Evolutionary conservation across 2,113 vertebrate species (phyloP).

Genomic region (Charadrius vociferus): DNA sequence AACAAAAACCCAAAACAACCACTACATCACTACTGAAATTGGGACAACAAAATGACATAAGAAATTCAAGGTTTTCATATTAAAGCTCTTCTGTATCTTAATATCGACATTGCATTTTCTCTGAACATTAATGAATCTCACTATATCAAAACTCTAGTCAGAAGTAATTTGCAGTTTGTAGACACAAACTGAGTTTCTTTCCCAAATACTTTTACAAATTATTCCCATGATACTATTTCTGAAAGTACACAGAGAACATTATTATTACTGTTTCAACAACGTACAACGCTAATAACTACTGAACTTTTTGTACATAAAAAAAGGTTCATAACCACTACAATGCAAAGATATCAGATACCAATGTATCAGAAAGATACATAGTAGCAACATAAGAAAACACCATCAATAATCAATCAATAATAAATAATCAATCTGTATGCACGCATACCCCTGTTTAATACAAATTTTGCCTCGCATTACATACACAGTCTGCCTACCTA

Average conservation of each 20-base stretch:
- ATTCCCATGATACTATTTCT: neutral
- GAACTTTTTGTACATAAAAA: neutral
- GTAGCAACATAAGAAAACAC: neutral
- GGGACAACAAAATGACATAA: neutral
- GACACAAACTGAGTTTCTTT: neutral
- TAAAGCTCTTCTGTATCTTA: neutral
- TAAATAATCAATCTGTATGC: neutral
- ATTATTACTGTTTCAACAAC: neutral
- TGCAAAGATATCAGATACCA: neutral
- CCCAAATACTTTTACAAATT: neutral
- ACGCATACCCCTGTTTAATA: rapidly evolving
- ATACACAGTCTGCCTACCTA: neutral
- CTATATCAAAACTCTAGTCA: neutral
- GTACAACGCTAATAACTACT: neutral
- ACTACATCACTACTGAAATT: neutral
- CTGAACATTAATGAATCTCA: neutral
- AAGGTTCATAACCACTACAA: neutral
- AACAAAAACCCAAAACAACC: no score
- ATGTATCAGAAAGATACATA: neutral
- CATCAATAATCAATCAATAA: neutral
- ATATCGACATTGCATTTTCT: neutral
- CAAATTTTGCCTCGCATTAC: neutral
- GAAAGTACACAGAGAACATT: neutral
- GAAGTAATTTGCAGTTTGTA: neutral
- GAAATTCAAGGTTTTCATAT: neutral